Evolutionary conservation across 1,140 invertebrate genomes (phyloP), one percentile per base, ranked within the genome.

Genomic region (Lordiphosa clarofinis): DNA sequence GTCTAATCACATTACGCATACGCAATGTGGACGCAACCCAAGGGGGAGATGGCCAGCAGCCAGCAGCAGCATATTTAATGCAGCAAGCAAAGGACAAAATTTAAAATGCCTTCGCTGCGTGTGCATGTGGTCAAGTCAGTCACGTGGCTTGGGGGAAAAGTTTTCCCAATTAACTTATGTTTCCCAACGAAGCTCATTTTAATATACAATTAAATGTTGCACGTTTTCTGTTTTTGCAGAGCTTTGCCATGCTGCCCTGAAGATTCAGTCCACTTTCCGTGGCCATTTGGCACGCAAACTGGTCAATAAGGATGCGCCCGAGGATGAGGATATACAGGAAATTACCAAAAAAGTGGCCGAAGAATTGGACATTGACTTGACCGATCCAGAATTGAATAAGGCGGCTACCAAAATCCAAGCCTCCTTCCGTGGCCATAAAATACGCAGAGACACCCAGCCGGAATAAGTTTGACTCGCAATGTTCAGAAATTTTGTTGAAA

Each of bases 401-500:
- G 96, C 96, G 4, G 96, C 96, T 24, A 94, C 94, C 57, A 97
- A 97, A 90, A 98, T 98, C 54, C 96, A 98, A 89, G 96, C 96
- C 33, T 96, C 95, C 39, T 97, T 97, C 92, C 92, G 95, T 48
- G 96, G 96, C 40, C 96, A 97, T 90, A 95, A 96, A 90, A 93
- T 93, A 19, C 95, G 96, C 88, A 96, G 96, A 89, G 94, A 96
- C 24, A 46, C 70, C 62, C 58, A 63, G 44, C 46, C 70, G 55
- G 73, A 88, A 72, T 76, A 88, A 76, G 62, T 47, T 33, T 49
- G 43, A 19, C 40, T 21, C 38, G 10, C 7, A 40, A 35, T 37
- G 56, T 42, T 44, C 48, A 53, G 43, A 59, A 76, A 68, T 59
- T 75, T 86, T 87, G 63, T 75, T 79, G 71, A 52, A 46, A 48